Percentiles rank a stretch among this genome's conserved stretches.
Evolutionary conservation across 2,113 vertebrate species (phyloP).

Genomic region (Zosterops pallidus): DNA sequence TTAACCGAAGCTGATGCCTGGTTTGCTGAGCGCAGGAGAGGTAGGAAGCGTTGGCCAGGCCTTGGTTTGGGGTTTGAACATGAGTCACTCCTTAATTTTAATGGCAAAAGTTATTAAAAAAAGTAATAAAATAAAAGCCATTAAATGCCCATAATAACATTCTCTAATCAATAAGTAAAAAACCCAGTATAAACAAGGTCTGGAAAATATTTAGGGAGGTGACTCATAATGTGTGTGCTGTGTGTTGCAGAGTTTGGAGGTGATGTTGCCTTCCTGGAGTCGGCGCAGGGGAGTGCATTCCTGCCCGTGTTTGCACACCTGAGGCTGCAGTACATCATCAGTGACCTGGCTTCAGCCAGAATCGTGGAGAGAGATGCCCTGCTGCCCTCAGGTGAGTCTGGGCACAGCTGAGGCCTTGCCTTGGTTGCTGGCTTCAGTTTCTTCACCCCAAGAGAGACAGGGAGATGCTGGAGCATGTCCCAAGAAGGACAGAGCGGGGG

Average conservation of each 20-base stretch:
- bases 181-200: neutral
- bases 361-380: constrained; percentile 91
- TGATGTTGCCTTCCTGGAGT: constrained; percentile 82
- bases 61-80: neutral
- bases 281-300: constrained; percentile 83
- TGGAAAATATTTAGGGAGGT: neutral
- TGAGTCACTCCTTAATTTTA: fast-evolving
- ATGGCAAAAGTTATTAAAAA: neutral
- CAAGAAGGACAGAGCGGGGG: neutral
- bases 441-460: neutral
- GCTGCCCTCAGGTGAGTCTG: constrained; percentile 83
- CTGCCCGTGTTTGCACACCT: constrained; percentile 83
- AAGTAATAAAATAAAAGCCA: neutral
- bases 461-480: neutral
- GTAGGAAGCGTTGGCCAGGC: constrained; percentile 30
- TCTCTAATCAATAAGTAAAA: neutral
- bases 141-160: neutral
- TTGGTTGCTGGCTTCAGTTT: fast-evolving
- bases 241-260: constrained; percentile 78
- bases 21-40: constrained; percentile 89
- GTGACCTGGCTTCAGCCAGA: constrained; percentile 90
- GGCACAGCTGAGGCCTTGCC: neutral
- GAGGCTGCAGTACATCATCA: constrained; percentile 94
- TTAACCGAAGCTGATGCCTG: constrained; percentile 89
- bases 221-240: neutral